Evolutionary conservation across 1,140 invertebrate species (phyloP).

Genomic region (Apis cerana): DNA sequence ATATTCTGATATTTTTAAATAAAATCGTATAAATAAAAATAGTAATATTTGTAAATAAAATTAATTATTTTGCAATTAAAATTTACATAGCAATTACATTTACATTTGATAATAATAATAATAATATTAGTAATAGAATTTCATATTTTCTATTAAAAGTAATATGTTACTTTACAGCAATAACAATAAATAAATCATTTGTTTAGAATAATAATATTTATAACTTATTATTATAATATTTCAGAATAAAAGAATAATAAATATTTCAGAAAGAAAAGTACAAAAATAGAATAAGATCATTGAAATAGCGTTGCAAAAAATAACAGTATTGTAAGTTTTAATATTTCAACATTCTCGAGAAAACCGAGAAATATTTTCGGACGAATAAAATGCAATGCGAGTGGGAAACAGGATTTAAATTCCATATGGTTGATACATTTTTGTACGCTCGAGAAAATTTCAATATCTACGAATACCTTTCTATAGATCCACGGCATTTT

Average conservation of each 20-base stretch:
- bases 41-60: slow-evolving; percentile 1
- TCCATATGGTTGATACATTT: slow-evolving; percentile 49
- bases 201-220: background rate
- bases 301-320: slow-evolving; percentile 14
- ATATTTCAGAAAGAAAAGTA: background rate
- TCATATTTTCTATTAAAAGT: background rate
- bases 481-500: slow-evolving; percentile 18
- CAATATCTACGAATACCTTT: slow-evolving; percentile 42
- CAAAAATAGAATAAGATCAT: slow-evolving; percentile 2
- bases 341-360: slow-evolving; percentile 34
- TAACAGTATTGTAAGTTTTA: slow-evolving; percentile 32
- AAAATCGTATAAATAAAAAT: no score
- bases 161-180: background rate
- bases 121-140: background rate
- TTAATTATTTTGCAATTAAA: background rate
- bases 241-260: background rate
- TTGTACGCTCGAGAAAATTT: slow-evolving; percentile 49
- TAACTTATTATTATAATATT: background rate
- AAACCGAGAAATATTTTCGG: slow-evolving; percentile 48
- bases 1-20: no score
- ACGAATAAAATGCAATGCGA: slow-evolving; percentile 32
- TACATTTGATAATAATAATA: no score
- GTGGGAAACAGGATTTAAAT: slow-evolving; percentile 39
- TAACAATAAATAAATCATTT: background rate
- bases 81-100: background rate